Conservation (phyloP, 2,888 invertebrate species). For the Brenthis hecate region DNA sequence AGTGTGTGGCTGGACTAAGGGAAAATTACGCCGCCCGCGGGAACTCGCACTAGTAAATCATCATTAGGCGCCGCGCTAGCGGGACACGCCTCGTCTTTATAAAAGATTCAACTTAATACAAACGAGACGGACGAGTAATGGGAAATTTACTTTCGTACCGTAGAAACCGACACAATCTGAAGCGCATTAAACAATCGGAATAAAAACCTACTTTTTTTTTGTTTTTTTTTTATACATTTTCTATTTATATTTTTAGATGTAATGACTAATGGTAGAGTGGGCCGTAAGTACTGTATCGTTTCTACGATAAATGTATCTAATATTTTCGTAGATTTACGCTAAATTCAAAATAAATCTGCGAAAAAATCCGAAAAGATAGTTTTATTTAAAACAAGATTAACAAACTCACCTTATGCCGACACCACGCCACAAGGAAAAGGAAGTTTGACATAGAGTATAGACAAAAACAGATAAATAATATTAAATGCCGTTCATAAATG, state of each 20-base stretch:
- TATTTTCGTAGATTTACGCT: no score
- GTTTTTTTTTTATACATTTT: neutral
- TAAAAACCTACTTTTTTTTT: neutral
- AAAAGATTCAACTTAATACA: constrained; percentile 78
- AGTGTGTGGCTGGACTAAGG: constrained; percentile 66
- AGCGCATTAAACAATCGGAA: constrained; percentile 5
- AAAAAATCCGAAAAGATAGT: no score
- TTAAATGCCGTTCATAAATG: no score
- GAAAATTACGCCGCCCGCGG: constrained; percentile 77
- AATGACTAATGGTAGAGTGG: no score
- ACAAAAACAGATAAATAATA: no score
- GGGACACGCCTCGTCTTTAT: constrained; percentile 73
- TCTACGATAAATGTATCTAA: no score
- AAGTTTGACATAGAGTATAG: constrained; percentile 42
- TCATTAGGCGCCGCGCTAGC: constrained; percentile 65
- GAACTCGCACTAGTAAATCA: constrained; percentile 71
- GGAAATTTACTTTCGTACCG: constrained; percentile 28
- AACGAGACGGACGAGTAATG: constrained; percentile 66
- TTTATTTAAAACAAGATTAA: constrained; percentile 43
- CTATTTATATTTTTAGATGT: no score
- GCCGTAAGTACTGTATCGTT: no score
- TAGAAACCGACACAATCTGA: neutral
- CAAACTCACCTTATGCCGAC: constrained; percentile 77
- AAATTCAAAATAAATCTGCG: no score
- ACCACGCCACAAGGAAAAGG: constrained; percentile 81